Evolutionary conservation across 2,797 vertebrate species (phyloP).

Genomic region (Telmatherina bonti): DNA sequence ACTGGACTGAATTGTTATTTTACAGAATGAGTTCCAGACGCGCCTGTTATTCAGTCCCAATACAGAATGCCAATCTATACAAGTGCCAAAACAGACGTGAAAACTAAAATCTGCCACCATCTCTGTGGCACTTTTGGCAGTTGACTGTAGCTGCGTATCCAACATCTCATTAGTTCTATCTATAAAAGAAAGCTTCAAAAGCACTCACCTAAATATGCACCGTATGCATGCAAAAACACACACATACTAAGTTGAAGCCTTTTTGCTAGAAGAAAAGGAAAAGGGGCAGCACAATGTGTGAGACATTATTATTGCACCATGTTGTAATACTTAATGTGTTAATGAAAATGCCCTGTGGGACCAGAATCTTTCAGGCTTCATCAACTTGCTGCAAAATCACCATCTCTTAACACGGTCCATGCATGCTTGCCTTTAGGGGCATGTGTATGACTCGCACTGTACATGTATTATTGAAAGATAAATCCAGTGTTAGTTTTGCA

Average conservation of each 20-base stretch:
- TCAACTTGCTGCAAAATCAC: constrained; percentile 50
- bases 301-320: constrained; percentile 55
- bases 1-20: constrained; percentile 37
- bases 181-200: constrained; percentile 27
- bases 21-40: constrained; percentile 48
- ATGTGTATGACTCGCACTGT: constrained; percentile 1
- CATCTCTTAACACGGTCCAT: constrained; percentile 31
- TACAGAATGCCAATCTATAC: constrained; percentile 36
- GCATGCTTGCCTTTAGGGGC: background rate
- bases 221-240: constrained; percentile 5
- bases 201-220: background rate
- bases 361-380: constrained; percentile 42
- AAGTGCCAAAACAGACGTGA: constrained; percentile 33
- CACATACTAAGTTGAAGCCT: background rate
- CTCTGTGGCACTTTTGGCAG: constrained; percentile 31
- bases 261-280: background rate
- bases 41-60: constrained; percentile 33
- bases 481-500: constrained; percentile 42
- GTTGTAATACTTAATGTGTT: constrained; percentile 68
- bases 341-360: constrained; percentile 66
- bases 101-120: constrained; percentile 26
- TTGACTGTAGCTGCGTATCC: constrained; percentile 24
- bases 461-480: constrained; percentile 29
- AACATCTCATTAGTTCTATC: constrained; percentile 27
- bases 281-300: background rate